Percentiles rank a stretch among this genome's conserved stretches.
These are phyloP conservation scores for Crotalus tigris DNA, from an alignment of 2,113 vertebrate genomes.

Conservation along the genomic window DNA sequence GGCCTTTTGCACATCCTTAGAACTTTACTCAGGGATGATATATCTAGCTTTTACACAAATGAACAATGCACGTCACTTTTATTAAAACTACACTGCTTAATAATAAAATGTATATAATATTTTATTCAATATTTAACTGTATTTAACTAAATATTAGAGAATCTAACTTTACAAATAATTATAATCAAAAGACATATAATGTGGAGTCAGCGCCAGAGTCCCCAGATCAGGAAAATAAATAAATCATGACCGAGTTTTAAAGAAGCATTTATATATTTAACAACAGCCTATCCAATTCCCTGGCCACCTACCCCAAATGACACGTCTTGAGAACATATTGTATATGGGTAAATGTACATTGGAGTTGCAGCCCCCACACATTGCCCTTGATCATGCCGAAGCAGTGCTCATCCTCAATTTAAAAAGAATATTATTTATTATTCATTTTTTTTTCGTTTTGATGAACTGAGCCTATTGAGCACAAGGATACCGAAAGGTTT, in stretches of 20 bases:
- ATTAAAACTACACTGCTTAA: background rate
- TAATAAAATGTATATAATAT: background rate
- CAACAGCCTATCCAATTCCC: background rate
- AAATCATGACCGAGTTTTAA: background rate
- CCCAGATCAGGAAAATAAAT: background rate
- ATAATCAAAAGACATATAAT: background rate
- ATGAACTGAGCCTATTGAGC: background rate
- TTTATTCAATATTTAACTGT: background rate
- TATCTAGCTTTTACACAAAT: background rate
- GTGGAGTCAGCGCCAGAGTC: background rate
- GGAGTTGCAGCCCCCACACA: background rate
- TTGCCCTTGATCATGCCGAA: background rate
- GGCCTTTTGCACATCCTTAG: background rate
- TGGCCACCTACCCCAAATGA: background rate
- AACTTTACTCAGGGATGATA: background rate
- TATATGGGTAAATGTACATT: background rate
- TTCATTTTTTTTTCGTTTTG: background rate
- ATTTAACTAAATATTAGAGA: background rate
- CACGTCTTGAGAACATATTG: background rate
- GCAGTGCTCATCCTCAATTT: background rate
- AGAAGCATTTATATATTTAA: background rate
- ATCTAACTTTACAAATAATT: background rate
- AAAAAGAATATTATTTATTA: background rate
- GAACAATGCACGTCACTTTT: background rate
- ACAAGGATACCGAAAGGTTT: background rate